These are phyloP conservation scores for Polyploca ridens DNA, from an alignment of 2,888 invertebrate genomes.

Conservation along the genomic window DNA sequence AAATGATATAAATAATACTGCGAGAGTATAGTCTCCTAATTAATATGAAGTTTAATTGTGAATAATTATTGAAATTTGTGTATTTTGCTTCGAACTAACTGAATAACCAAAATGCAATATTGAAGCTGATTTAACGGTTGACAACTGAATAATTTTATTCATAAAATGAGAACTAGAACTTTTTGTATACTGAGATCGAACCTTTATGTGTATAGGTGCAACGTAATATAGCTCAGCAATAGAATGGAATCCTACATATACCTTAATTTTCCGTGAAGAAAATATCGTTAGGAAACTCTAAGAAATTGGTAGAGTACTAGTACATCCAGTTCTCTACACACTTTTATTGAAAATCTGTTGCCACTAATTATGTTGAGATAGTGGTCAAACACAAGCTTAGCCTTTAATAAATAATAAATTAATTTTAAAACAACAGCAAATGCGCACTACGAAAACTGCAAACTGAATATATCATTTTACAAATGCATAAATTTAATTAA, in stretches of 20 bases:
- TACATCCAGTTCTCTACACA: too few relatives aligned
- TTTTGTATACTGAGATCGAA: too few relatives aligned
- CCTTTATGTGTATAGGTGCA: too few relatives aligned
- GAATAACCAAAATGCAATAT: neutral
- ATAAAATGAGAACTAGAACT: neutral
- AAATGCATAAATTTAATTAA: constrained; percentile 4
- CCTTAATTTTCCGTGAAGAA: too few relatives aligned
- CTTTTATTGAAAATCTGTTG: too few relatives aligned
- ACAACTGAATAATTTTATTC: neutral
- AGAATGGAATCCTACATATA: too few relatives aligned
- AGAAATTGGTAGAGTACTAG: too few relatives aligned
- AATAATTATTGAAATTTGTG: neutral
- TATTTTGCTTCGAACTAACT: neutral
- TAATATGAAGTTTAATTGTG: neutral
- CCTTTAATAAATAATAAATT: too few relatives aligned
- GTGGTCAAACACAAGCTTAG: too few relatives aligned
- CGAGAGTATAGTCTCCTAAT: neutral
- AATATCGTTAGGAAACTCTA: too few relatives aligned
- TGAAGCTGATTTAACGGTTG: neutral
- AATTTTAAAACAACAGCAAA: neutral
- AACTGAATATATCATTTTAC: constrained; percentile 1
- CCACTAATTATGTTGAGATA: too few relatives aligned
- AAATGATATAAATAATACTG: neutral
- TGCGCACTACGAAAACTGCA: neutral
- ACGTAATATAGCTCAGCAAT: too few relatives aligned